Base-by-base conservation (phyloP, 2,113 vertebrate species). In the Motacilla alba region DNA sequence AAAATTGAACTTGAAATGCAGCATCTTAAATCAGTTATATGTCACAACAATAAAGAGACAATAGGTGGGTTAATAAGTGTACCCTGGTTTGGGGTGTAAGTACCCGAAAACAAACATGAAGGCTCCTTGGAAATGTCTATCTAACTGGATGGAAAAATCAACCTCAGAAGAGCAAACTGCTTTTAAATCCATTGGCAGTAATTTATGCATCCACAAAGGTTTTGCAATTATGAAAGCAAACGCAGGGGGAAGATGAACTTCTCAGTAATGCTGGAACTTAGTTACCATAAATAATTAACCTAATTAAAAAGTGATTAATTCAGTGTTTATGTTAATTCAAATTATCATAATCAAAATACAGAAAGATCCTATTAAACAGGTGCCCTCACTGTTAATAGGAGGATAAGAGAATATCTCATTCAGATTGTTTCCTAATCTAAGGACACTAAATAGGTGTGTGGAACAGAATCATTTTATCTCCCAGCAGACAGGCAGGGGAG, bases 251-350 rank as follows among this genome's bases (percentile, higher is more conserved):
- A 83, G 87, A 90, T 94, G 88, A 92, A 68, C 49, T 88, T 74
- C 10, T 13, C 2, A 1, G n/a, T 83, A 93, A 92, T 62, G 58
- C 66, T 86, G 80, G 55, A 83, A 88, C 31, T 66, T 74, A 83
- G 67, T 80, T 94, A 80, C 69, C 49, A 82, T 74, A 87, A 92
- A 88, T 86, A 90, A 96, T 96, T 93, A 88, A 66, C 63, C 62
- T 85, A 95, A 95, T 95, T 91, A 27, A 83, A 73, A 86, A 66
- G 50, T 70, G 6, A 92, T 94, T 96, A 94, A 94, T 91, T 87
- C 49, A 62, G 21, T 83, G 83, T 46, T 93, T 53, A 70, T 74
- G 50, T 88, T 96, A 96, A 96, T 96, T 93, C 80, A 80, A 90
- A 83, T 94, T 33, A 90, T 64, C 78, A 62, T 69, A 80, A 92